A percentile compares a stretch with the other conserved stretches of the same genome.
Evolutionary conservation across 2,113 vertebrate species (phyloP).

Genomic region (Phalacrocorax pelagicus): DNA sequence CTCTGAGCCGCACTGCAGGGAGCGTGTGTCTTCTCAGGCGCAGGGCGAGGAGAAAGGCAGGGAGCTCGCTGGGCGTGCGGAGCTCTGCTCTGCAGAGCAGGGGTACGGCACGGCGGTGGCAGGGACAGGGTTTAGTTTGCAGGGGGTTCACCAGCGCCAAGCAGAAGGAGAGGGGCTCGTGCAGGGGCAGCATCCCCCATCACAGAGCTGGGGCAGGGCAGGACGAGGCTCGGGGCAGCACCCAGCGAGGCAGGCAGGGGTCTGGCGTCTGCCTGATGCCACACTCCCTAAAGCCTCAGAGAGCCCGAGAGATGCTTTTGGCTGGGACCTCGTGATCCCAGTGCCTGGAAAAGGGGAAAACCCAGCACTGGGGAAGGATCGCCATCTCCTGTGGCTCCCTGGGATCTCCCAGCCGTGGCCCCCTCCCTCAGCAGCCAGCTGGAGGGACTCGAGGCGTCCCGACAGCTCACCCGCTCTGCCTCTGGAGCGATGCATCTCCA

Average conservation of each 20-base stretch:
- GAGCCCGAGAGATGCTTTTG: background rate
- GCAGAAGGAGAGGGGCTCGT: background rate
- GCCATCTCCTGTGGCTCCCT: background rate
- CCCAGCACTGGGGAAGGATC: background rate
- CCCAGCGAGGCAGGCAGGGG: background rate
- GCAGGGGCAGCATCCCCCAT: background rate
- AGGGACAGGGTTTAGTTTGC: background rate
- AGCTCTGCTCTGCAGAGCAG: background rate
- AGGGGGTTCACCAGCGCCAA: background rate
- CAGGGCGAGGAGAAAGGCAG: background rate
- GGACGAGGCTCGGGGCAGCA: background rate
- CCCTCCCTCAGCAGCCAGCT: background rate
- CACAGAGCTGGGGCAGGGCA: background rate
- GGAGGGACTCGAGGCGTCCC: background rate
- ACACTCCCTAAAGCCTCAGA: background rate
- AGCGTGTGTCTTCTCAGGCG: accelerated
- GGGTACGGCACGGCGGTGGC: background rate
- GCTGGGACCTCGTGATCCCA: background rate
- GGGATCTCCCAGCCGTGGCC: background rate
- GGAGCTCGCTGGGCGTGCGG: background rate
- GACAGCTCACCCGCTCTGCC: accelerated
- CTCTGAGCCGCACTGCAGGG: background rate
- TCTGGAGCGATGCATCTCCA: background rate
- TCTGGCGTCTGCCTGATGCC: background rate
- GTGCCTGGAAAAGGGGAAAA: background rate